Base-by-base conservation (phyloP, 2,888 invertebrate species). In the Lordiphosa andalusiaca region DNA sequence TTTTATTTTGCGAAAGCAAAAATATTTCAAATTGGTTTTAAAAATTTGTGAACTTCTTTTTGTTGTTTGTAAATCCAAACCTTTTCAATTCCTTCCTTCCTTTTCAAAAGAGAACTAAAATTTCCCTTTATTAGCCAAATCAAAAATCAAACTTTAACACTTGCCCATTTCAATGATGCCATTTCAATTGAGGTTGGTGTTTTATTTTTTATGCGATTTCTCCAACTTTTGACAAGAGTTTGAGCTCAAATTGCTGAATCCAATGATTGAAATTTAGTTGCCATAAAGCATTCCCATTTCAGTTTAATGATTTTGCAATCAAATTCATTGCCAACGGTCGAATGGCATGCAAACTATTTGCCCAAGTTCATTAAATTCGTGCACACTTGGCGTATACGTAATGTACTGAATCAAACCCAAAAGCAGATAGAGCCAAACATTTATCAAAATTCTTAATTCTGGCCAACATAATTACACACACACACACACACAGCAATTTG, bases 371-470 rank as follows among this genome's bases (percentile, higher is more conserved):
- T 41, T 51, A 33, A 46, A 19, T 5, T 25, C 6, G 9, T 16
- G 49, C 35, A 54, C 12, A 56, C 60, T 21, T 36, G 56, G 54
- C 73, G 58, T 53, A 64, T 69, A 57, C 52, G 62, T 74, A 68
- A 74, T 66, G 42, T 61, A 47, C 36, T 50, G 19, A 38, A 38
- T 35, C 30, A n/a, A 25, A n/a, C 66, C 39, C 50, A 6, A 25
- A 25, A 25, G 25, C 7, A 23, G 30, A 42, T 39, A 30, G 42
- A 53, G 59, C 55, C 60, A 44, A 53, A 60, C 51, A 71, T 71
- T 74, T 56, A 69, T 60, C 50, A 70, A 71, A 63, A 60, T 60
- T 72, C 54, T 51, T 52, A 53, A 68, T 59, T 57, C 37, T 41
- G 41, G 10, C 4, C 21, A 61, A 52, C 55, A 65, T 61, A 72